phyloP scores from a whole-genome alignment of 2,113 vertebrate genomes.

The Paralichthys olivaceus region DNA sequence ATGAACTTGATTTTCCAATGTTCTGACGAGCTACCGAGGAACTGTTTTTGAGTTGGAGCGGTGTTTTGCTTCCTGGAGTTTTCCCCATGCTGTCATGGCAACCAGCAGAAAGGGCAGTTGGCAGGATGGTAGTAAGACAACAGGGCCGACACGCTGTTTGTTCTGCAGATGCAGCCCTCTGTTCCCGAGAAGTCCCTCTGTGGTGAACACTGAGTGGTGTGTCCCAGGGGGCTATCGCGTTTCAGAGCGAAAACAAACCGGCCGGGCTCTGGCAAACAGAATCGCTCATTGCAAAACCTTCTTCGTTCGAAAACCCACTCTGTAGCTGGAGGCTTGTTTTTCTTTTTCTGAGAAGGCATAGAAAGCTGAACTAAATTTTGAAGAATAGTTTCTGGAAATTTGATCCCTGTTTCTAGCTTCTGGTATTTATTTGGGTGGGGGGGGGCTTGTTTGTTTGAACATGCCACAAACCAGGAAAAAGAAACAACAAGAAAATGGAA shows the following conservation, averaged over 20 bases:
- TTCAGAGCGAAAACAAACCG: constrained; percentile 71
- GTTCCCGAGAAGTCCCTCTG: constrained; percentile 67
- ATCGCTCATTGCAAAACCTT: constrained; percentile 56
- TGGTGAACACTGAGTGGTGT: constrained; percentile 61
- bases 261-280: constrained; percentile 37
- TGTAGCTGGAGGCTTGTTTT: constrained; percentile 34
- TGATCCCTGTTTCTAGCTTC: constrained; percentile 25
- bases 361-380: constrained; percentile 2
- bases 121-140: constrained; percentile 63
- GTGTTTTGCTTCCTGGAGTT: constrained; percentile 62
- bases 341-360: constrained; percentile 19
- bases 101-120: constrained; percentile 63
- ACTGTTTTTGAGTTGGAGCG: constrained; percentile 19
- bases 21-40: not conserved
- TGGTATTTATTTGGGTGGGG: constrained; percentile 3
- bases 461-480: not conserved
- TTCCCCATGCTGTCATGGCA: constrained; percentile 65
- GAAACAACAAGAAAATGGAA: not conserved
- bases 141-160: constrained; percentile 64
- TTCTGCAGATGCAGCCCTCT: constrained; percentile 72
- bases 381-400: constrained; percentile 36
- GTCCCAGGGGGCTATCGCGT: constrained; percentile 68
- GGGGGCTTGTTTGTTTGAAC: not conserved
- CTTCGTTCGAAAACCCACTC: constrained; percentile 40
- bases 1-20: not conserved